These are phyloP conservation scores for Pocillopora grandis DNA, from an alignment of 92 coral and sea anemone species.

Conservation along the genomic window DNA sequence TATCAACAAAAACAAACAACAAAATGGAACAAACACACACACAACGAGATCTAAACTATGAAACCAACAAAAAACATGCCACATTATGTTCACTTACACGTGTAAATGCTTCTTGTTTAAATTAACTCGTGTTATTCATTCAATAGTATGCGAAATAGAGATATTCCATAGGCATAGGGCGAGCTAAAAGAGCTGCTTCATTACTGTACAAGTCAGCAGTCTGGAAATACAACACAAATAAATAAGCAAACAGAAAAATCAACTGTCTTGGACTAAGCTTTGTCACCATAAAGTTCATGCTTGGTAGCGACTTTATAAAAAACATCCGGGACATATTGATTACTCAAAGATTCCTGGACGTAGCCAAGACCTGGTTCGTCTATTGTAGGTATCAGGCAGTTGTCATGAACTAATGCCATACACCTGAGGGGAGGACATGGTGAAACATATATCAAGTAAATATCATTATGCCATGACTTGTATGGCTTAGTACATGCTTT, in stretches of 20 bases:
- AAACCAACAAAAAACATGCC: no score
- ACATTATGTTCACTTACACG: no score
- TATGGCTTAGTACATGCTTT: no score
- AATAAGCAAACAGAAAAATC: neutral
- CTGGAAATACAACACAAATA: constrained; percentile 43
- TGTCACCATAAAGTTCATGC: neutral
- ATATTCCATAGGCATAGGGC: constrained; percentile 99
- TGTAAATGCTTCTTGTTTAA: no score
- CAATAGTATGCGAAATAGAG: neutral
- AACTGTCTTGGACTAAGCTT: neutral
- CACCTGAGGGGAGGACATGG: constrained; percentile 55
- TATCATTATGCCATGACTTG: no score
- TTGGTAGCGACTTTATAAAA: constrained; percentile 81
- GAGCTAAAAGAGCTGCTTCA: constrained; percentile 88
- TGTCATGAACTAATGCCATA: constrained; percentile 96
- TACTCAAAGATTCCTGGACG: constrained; percentile 90
- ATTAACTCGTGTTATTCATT: no score
- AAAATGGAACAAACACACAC: no score
- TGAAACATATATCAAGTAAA: neutral
- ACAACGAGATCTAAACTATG: no score
- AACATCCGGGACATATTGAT: constrained; percentile 98
- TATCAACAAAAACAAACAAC: neutral
- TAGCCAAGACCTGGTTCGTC: constrained; percentile 99
- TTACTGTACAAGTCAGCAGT: constrained; percentile 89
- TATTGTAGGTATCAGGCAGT: constrained; percentile 92